A percentile compares a stretch with the other conserved stretches of the same genome.
Evolutionary conservation across 2,113 vertebrate genomes (phyloP).

Genomic region (Pogonocichla stellata): DNA sequence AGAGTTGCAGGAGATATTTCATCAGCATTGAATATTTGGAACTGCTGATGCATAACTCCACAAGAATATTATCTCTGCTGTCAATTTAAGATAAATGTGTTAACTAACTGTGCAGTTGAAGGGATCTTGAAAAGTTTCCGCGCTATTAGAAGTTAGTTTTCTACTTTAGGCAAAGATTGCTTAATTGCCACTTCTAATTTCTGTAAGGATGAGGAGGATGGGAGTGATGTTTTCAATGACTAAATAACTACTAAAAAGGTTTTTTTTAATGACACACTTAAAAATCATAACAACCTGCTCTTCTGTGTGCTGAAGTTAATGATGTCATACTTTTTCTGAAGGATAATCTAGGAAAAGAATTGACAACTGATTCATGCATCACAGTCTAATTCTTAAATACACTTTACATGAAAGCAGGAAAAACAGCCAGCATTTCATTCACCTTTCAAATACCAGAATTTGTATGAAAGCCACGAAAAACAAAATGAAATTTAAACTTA

Average conservation of each 20-base stretch:
- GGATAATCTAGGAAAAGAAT: background rate
- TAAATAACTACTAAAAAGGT: background rate
- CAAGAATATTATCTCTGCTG: background rate
- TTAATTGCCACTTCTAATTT: slow-evolving; percentile 14
- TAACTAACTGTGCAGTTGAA: background rate
- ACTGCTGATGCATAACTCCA: background rate
- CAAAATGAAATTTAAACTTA: background rate
- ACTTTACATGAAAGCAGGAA: background rate
- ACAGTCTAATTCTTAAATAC: slow-evolving; percentile 17
- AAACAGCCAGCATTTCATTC: background rate
- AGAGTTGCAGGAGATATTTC: background rate
- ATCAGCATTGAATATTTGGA: background rate
- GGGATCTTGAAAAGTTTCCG: background rate
- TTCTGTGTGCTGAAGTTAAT: background rate
- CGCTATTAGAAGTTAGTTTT: background rate
- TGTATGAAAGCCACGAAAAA: background rate
- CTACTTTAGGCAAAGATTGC: background rate
- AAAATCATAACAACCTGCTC: background rate
- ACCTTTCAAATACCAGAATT: background rate
- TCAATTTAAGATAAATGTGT: background rate
- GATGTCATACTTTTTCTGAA: slow-evolving; percentile 1
- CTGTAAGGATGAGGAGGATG: background rate
- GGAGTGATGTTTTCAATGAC: background rate
- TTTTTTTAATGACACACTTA: background rate
- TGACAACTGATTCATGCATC: background rate